Evolutionary conservation across 2,888 invertebrate genomes (phyloP).

Genomic region (Nebria salina): DNA sequence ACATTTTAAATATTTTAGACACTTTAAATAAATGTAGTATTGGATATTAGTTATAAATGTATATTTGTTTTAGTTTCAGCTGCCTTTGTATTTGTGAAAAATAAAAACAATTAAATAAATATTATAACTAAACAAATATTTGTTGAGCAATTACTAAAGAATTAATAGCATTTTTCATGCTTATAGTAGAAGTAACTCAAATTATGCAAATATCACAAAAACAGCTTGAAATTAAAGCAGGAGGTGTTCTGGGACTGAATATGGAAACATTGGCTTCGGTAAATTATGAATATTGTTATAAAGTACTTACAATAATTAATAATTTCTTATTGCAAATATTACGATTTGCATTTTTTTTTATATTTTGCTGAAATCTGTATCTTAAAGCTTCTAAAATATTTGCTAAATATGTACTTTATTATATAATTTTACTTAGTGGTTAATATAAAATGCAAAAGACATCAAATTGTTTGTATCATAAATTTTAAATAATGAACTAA

Average conservation of each 20-base stretch:
- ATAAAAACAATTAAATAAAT: not conserved
- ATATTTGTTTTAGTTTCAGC: no score
- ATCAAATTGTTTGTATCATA: no score
- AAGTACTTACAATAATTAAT: not conserved
- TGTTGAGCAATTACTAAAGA: not conserved
- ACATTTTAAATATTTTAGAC: no score
- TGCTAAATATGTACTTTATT: no score
- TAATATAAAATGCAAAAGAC: no score
- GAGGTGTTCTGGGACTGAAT: not conserved
- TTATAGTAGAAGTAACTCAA: not conserved
- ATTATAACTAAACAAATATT: not conserved
- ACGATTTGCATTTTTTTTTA: constrained; percentile 7
- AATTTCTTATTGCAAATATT: constrained; percentile 13
- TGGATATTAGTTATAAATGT: no score
- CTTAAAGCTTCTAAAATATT: not conserved
- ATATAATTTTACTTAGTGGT: no score
- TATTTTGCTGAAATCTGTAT: constrained; percentile 11
- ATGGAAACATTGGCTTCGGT: constrained; percentile 13
- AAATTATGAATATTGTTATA: not conserved
- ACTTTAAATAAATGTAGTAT: no score
- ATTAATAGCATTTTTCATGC: not conserved
- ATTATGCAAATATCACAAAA: constrained; percentile 18
- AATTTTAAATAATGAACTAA: not conserved
- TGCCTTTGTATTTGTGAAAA: not conserved
- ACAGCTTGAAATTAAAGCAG: constrained; percentile 8